Base-by-base conservation (phyloP, 2,797 vertebrate species). In the Channa striata region DNA sequence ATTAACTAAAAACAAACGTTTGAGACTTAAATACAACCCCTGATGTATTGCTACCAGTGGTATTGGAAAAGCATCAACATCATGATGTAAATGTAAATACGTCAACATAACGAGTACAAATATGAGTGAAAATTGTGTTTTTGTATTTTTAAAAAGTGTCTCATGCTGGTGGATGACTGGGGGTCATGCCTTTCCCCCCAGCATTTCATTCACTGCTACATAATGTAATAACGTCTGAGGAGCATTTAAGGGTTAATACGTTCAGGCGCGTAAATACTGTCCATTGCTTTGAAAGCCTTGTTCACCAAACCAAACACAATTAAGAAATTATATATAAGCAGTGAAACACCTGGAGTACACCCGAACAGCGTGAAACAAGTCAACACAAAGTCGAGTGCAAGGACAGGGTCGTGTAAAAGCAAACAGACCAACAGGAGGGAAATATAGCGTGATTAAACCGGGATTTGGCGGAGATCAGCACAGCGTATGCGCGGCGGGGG, bases 211-310 rank as follows among this genome's bases (percentile, higher is more conserved):
- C 70, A 34, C 8, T 33, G 4, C 58, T 4, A 14, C 34, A 60
- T 52, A 16, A 59, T 64, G 73, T 78, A 62, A 33, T 46, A 19
- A 12, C 5, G 19, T 2, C 6, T 17, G 47, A 6, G 54, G 39
- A 68, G 67, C 72, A 81, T 16, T 23, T 85, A 93, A 86, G 92
- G 92, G 93, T 95, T 94, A 94, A 30, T 30, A 95, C 70, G 89
- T 89, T 88, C 92, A 90, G 92, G 92, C 94, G 93, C 93, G 93
- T 93, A 94, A 94, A 95, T 83, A 78, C 88, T 84, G 66, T 73
- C 67, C 83, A 57, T 21, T 39, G 78, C 86, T 88, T 65, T 63
- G 78, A 77, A 85, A 85, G 84, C 81, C 79, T 89, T 40, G 70
- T 84, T 86, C 81, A 2, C 53, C 33, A 14, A 74, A 73, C 57